Base-by-base conservation (phyloP, 1,140 invertebrate genomes). In the Caenorhabditis remanei region DNA sequence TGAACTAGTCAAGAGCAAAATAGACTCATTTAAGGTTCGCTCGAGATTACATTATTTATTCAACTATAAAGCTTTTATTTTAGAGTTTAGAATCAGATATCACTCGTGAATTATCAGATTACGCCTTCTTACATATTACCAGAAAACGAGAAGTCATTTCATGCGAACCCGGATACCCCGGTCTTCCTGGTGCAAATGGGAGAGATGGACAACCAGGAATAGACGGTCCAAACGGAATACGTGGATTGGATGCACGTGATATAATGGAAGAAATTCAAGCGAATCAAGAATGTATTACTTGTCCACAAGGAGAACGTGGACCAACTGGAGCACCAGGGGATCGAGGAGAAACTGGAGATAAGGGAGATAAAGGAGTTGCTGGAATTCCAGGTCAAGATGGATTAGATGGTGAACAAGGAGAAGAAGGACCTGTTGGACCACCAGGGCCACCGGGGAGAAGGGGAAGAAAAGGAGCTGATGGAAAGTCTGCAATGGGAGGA, bases 381-480 rank as follows among this genome's bases (percentile, higher is more conserved):
- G 87, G 88, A 85, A 85, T 82, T 43, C 88, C 88, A 21, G 88
- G 79, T 14, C 71, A 79, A 46, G 88, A 89, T 75, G 88, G 88
- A 75, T 82, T 88, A 24, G 88, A 89, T 75, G 88, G 88, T 43
- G 87, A 87, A 79, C 48, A 90, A 43, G 87, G 87, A 41, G 85
- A 85, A 40, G 88, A 89, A 63, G 87, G 87, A 61, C 85, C 87
- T 21, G 56, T 88, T 63, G 87, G 87, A 11, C 50, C 40, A 58
- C n/a, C 87, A n/a, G 82, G 87, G 43, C 46, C 82, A 24, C 58
- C 65, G 11, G 87, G 82, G 41, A 48, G 71, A 79, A 46, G 83
- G 43, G 53, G 55, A 84, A 84, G 83, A 84, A 84, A 63, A 41
- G 53, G 55, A 84, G 58, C 83, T 41, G 75, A 58, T 32, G 75